These are phyloP conservation scores for Cephus cinctus DNA, from an alignment of 1,140 invertebrate species.

Conservation along the genomic window DNA sequence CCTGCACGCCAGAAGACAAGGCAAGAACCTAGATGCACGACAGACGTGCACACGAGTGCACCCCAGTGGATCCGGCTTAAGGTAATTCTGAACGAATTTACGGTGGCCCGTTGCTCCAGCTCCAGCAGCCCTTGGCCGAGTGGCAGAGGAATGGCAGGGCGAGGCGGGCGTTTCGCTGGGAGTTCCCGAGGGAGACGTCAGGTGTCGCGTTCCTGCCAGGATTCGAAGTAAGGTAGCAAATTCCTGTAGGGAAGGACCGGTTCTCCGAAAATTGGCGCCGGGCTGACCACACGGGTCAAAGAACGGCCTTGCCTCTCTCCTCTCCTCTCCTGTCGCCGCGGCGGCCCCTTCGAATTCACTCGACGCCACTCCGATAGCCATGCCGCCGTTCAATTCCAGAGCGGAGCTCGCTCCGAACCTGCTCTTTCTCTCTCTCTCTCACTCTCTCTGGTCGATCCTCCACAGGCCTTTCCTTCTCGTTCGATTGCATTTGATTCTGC, in stretches of 20 bases:
- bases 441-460: constrained; percentile 1
- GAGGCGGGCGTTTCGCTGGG: neutral
- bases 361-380: too few relatives aligned
- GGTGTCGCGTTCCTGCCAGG: too few relatives aligned
- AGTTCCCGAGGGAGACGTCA: neutral
- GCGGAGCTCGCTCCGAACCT: too few relatives aligned
- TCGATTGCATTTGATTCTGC: neutral
- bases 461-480: neutral
- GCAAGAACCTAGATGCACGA: too few relatives aligned
- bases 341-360: neutral
- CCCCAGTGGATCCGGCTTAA: too few relatives aligned
- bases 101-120: too few relatives aligned
- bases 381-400: too few relatives aligned
- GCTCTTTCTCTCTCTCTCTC: constrained; percentile 9
- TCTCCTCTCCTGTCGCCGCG: neutral
- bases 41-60: too few relatives aligned
- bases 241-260: constrained; percentile 29
- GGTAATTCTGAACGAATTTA: too few relatives aligned
- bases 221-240: too few relatives aligned
- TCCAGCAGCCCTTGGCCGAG: too few relatives aligned
- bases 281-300: constrained; percentile 48
- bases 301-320: constrained; percentile 50
- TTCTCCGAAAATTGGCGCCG: constrained; percentile 49
- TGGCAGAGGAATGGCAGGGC: neutral
- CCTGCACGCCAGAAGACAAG: too few relatives aligned